Conservation (phyloP, 2,797 vertebrate species). For the Potorous gilbertii region DNA sequence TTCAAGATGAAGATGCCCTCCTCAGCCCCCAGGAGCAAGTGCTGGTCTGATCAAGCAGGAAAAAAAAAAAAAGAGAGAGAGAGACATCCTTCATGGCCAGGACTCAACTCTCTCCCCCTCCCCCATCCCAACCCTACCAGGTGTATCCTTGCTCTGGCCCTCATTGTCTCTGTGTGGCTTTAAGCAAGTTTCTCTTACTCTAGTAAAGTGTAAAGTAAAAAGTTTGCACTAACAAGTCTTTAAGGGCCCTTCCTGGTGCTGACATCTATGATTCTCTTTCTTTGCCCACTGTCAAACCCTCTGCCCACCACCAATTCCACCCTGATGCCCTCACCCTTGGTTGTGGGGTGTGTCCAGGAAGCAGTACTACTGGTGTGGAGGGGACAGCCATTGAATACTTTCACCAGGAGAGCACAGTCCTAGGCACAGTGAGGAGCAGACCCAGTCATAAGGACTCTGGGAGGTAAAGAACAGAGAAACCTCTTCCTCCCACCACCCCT, state of each 20-base stretch:
- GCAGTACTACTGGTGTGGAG: conserved; percentile 90
- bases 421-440: conserved; percentile 65
- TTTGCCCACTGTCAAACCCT: background rate
- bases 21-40: conserved; percentile 92
- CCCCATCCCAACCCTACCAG: background rate
- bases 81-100: background rate
- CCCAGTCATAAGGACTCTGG: background rate
- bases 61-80: background rate
- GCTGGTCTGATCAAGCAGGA: conserved; percentile 84
- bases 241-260: background rate
- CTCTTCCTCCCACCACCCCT: background rate
- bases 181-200: background rate
- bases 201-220: background rate
- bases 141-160: background rate
- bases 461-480: background rate
- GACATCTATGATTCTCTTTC: background rate
- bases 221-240: background rate
- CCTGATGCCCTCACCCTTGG: conserved; percentile 85
- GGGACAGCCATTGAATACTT: conserved; percentile 93
- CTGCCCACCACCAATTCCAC: background rate
- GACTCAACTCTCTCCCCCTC: background rate
- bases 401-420: conserved; percentile 88
- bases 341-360: conserved; percentile 88
- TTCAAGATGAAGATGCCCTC: conserved; percentile 94
- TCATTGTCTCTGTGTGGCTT: conserved; percentile 10